Evolutionary conservation across 2,797 vertebrate genomes (phyloP), one percentile per base, ranked within the genome.

Genomic region (Spinus pinus): DNA sequence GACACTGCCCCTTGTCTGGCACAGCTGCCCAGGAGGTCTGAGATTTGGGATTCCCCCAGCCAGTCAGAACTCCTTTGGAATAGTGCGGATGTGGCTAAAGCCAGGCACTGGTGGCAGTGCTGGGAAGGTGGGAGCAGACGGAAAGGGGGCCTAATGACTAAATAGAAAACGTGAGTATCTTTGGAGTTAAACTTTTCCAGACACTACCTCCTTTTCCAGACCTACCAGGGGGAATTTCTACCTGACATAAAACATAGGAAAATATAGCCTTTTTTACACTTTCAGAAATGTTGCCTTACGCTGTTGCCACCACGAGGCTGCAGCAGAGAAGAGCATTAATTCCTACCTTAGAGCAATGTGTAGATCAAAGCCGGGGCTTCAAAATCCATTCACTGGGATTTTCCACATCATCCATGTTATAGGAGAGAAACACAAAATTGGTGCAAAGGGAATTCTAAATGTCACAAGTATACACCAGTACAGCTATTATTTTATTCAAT

Each of bases 251-350:
- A 87, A 9, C 30, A 28, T 0, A 3, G 23, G 31, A 24, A 72
- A 54, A 5, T 6, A n/a, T 1, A 50, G 31, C 10, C 62, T 65
- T 46, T n/a, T 46, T 35, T 33, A 5, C 19, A 1, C 47, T 41
- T 51, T 35, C 37, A 70, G 35, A 37, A 14, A 23, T 24, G 54
- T 12, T 87, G 33, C 75, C 85, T 82, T 62, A 20, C 33, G 5
- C 88, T 94, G 46, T 81, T 90, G 90, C 88, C 82, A 83, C 85
- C 93, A 86, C 71, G 88, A 86, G 82, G 82, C 67, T 71, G 69
- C 51, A 66, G 37, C 21, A 46, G 65, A 60, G 51, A 88, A 88
- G 12, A 86, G 15, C 69, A 39, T 33, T 37, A 17, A 2, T 6
- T n/a, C 58, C 16, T n/a, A 18, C 12, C n/a, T 67, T 31, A 17